Conservation (phyloP, 2,113 vertebrate genomes). For the Tachysurus vachellii region DNA sequence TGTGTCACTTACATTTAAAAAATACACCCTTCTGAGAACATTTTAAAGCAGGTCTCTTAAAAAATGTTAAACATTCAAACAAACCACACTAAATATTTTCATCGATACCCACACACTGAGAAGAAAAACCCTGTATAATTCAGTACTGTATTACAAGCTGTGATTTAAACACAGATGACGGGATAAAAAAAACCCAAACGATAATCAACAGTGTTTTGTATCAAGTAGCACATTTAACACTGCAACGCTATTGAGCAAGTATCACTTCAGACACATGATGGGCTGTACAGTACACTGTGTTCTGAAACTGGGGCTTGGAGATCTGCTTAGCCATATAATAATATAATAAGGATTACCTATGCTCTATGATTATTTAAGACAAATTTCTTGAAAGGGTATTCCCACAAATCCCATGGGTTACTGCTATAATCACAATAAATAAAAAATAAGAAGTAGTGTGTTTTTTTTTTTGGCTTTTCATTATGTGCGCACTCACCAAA, state of each 20-base stretch:
- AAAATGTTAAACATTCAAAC: neutral
- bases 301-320: neutral
- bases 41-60: neutral
- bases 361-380: neutral
- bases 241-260: neutral
- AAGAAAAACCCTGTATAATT: neutral
- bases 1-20: neutral
- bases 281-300: neutral
- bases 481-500: neutral
- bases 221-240: neutral
- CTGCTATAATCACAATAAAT: neutral
- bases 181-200: neutral
- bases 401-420: neutral
- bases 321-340: neutral
- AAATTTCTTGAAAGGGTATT: neutral
- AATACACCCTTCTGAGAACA: neutral
- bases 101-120: neutral
- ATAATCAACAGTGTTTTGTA: neutral
- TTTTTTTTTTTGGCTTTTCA: slow-evolving; percentile 6
- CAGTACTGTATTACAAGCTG: slow-evolving; percentile 13
- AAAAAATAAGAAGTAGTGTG: neutral
- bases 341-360: neutral
- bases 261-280: neutral
- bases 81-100: neutral
- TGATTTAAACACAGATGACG: neutral